Conservation (phyloP, 2,113 vertebrate genomes). For the Sorex fumeus region DNA sequence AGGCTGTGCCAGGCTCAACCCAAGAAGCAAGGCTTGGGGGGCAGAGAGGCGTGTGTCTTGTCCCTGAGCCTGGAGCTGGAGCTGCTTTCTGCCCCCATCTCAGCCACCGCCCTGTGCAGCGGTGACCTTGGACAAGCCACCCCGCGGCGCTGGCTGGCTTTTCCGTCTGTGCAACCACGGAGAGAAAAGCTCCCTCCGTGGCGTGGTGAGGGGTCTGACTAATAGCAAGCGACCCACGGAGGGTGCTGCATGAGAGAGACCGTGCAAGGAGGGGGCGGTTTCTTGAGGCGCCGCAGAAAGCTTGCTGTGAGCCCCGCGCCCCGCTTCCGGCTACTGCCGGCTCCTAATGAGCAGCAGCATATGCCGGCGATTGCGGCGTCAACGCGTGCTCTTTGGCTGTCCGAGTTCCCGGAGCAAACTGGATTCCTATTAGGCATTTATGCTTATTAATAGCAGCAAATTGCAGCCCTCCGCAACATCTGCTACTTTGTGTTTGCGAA, state of each 20-base stretch:
- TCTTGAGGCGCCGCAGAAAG: conserved; percentile 37
- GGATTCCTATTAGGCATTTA: conserved; percentile 86
- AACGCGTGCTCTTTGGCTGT: conserved; percentile 77
- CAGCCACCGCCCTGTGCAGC: background rate
- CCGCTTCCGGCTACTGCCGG: conserved; percentile 35
- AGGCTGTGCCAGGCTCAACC: background rate
- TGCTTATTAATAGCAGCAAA: conserved; percentile 86
- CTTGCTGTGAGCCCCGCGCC: background rate
- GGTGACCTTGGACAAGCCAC: conserved; percentile 63
- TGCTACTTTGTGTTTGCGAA: conserved; percentile 78
- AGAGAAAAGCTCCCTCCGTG: background rate
- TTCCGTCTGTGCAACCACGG: conserved; percentile 42
- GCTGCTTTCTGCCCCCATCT: background rate
- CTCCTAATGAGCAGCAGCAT: conserved; percentile 80
- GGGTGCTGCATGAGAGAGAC: background rate
- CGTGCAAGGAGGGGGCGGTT: background rate
- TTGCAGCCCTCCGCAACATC: conserved; percentile 81
- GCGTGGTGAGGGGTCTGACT: background rate
- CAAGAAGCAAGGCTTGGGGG: background rate
- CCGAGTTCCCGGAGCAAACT: conserved; percentile 83
- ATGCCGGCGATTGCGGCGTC: conserved; percentile 76
- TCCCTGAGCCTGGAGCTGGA: background rate
- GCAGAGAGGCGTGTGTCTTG: background rate
- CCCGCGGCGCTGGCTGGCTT: conserved; percentile 37
- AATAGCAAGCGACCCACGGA: background rate